Evolutionary conservation across 2,797 vertebrate species (phyloP), one percentile per base, ranked within the genome.

Genomic region (Taeniopygia guttata): DNA sequence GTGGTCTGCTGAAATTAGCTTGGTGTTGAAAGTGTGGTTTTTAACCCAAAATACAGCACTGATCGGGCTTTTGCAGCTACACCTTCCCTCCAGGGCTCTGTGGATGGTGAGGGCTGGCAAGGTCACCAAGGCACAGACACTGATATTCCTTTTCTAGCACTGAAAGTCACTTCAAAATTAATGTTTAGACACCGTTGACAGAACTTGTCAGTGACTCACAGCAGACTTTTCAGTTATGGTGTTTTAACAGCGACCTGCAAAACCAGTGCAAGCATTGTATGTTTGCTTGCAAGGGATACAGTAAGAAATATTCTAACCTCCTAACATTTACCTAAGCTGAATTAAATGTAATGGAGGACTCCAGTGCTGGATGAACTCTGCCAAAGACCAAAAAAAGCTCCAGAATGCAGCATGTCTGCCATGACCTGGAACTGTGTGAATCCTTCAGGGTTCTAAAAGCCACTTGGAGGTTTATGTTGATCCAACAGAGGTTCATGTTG

Each of bases 101-200:
- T 6, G 11, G 26, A 17, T 90, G 8, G 2, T 12, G 36, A 36
- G 84, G 74, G 78, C 78, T 85, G 60, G 70, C 72, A 85, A 68
- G 64, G 69, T 89, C 54, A 16, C 36, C 2, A 19, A 82, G 55
- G 72, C 68, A 77, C 36, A 87, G 77, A 26, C 70, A 60, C 40
- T 14, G 79, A 64, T 85, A 42, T 0, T 91, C 22, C 15, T 64
- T 76, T 90, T 46, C 48, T 62, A 66, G 56, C 56, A 29, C 68
- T 60, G 67, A 38, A 70, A 85, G 58, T 89, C 66, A 22, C 69
- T 85, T 91, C 32, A 73, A 19, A 84, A 90, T 84, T 81, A 78
- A 62, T 72, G 77, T 85, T 94, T 84, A 94, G 85, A 32, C n/a
- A 32, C 29, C 84, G 69, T 88, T 95, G 95, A 72, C 76, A 85